A percentile compares a stretch with the other conserved stretches of the same genome.
phyloP scores from a whole-genome alignment of 2,888 invertebrate species.

The Peribatodes rhomboidaria region DNA sequence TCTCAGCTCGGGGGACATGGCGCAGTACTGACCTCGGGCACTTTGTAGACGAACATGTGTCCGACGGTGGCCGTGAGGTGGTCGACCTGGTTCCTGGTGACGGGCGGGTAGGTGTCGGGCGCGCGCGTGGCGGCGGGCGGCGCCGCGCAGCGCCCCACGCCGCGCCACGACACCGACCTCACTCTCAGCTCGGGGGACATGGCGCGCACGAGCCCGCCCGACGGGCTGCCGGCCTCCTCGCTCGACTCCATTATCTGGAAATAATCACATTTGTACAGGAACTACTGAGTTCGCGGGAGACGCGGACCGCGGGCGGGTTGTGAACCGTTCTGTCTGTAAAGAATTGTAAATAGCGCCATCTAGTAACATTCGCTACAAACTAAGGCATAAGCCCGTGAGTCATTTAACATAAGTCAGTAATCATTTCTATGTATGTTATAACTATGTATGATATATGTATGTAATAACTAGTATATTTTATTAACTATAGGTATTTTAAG shows the following conservation, averaged over 20 bases:
- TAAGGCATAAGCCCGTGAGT: too few species aligned
- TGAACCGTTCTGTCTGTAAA: too few species aligned
- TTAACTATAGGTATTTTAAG: too few species aligned
- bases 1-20: background rate
- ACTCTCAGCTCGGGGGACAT: conserved; percentile 89
- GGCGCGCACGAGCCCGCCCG: conserved; percentile 85
- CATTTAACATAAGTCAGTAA: too few species aligned
- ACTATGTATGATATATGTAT: too few species aligned
- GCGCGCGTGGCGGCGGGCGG: conserved; percentile 81
- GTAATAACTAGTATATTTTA: too few species aligned
- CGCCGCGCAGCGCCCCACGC: conserved; percentile 83
- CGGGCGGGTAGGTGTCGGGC: conserved; percentile 90
- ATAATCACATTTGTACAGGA: background rate
- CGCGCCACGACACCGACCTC: conserved; percentile 88
- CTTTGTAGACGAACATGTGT: conserved; percentile 92
- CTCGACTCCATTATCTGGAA: conserved; percentile 76
- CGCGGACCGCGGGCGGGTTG: too few species aligned
- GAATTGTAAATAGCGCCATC: too few species aligned
- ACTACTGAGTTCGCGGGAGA: too few species aligned
- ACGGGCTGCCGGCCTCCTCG: conserved; percentile 87
- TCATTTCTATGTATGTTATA: too few species aligned
- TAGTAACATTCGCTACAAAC: too few species aligned
- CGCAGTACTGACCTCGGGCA: conserved; percentile 88
- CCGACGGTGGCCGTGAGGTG: conserved; percentile 94
- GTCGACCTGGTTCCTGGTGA: conserved; percentile 94